phyloP scores from a whole-genome alignment of 2,888 invertebrate genomes.

The Lasioglossum villosulum region DNA sequence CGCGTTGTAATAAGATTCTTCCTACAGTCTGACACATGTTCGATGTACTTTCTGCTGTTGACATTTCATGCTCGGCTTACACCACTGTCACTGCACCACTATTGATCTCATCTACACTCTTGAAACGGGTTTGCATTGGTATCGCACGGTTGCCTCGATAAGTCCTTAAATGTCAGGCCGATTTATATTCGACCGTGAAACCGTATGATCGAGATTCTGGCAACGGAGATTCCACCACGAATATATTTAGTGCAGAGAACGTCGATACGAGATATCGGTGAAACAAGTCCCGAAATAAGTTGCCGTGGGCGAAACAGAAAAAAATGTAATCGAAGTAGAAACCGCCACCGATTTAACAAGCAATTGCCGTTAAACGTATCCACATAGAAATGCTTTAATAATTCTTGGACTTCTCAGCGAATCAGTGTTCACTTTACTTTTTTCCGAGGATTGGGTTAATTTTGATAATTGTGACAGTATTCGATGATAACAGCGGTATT shows the following conservation, averaged over 20 bases:
- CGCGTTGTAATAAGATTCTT: background rate
- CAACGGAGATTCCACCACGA: conserved; percentile 9
- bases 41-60: background rate
- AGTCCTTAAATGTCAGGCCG: background rate
- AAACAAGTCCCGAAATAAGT: conserved; percentile 52
- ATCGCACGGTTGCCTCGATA: background rate
- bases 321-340: conserved; percentile 43
- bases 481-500: background rate
- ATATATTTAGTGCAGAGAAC: conserved; percentile 38
- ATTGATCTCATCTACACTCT: background rate
- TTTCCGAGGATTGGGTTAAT: background rate
- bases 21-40: background rate
- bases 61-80: background rate
- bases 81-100: background rate
- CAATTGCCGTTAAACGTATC: background rate
- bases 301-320: conserved; percentile 38
- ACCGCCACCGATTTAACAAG: conserved; percentile 9
- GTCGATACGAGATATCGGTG: conserved; percentile 40
- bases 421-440: background rate
- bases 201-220: conserved; percentile 43
- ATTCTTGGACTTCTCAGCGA: background rate
- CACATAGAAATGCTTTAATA: too few relatives aligned
- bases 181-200: conserved; percentile 34
- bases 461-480: background rate
- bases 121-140: background rate